Evolutionary conservation across 1,140 invertebrate genomes (phyloP), one percentile per base, ranked within the genome.

Genomic region (Wasmannia auropunctata): DNA sequence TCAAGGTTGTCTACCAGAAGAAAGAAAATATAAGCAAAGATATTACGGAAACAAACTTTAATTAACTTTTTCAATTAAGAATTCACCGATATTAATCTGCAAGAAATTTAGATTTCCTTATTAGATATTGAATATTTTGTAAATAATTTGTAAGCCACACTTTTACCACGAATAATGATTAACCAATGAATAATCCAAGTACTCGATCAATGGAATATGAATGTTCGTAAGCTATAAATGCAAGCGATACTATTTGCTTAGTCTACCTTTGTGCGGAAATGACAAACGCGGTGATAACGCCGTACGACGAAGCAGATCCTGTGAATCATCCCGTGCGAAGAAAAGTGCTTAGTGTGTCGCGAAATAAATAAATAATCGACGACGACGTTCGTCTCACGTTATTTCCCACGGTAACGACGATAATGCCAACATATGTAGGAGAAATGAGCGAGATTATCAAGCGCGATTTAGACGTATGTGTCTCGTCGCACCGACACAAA

Each of bases 291-390:
- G 11, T 34, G 40, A 67, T 51, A 43, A 58, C 28, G 79, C 49
- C n/a, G 14, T 58, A 11, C 25, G n/a, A 7, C 37, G 25, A n/a
- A 31, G 37, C 19, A 46, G 65, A 58, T 19, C 3, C 34, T n/a
- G 77, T 58, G 79, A 83, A 72, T 72, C 67, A 58, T 72, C 14
- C n/a, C 16, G 22, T 58, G 40, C 51, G 40, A 72, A 72, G 51
- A 58, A 83, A 72, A 83, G 28, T 34, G 34, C 51, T 81, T 46
- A 60, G 49, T 72, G 67, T 60, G 37, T 83, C 51, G 51, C 8
- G 51, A 56, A 81, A 58, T 70, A 70, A 81, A 81, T 81, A 72
- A 80, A 72, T 72, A 72, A 81, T 72, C 58, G 51, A 22, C 65
- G 51, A 22, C 65, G 79, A 28, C 49, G 51, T 0, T 58, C 7